A percentile compares a stretch with the other conserved stretches of the same genome.
Evolutionary conservation across 2,113 vertebrate species (phyloP).

Genomic region (Callionymus lyra): DNA sequence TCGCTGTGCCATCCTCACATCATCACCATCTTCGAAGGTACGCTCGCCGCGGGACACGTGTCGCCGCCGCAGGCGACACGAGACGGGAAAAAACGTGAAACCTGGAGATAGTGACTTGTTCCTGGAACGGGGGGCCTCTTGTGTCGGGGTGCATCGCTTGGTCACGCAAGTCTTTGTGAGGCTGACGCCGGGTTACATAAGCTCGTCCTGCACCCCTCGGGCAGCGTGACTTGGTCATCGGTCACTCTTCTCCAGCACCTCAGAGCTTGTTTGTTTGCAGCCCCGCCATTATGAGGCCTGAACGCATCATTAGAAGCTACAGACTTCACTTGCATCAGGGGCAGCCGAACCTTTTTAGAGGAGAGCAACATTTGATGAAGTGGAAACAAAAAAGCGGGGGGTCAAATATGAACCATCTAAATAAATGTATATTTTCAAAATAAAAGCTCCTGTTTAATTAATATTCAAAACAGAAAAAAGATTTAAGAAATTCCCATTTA

Average conservation of each 20-base stretch:
- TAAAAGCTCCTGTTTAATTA: too few species aligned
- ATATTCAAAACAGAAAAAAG: too few species aligned
- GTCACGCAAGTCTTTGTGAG: conserved; percentile 55
- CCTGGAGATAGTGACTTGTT: not conserved
- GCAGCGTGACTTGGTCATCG: conserved; percentile 18
- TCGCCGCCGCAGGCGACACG: too few species aligned
- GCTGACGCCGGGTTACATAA: conserved; percentile 38
- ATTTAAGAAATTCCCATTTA: too few species aligned
- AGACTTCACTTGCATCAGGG: too few species aligned
- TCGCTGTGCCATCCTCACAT: conserved; percentile 93
- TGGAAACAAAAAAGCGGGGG: too few species aligned
- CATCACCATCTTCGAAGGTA: conserved; percentile 94
- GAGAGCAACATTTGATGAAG: too few species aligned
- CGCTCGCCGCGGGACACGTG: not conserved
- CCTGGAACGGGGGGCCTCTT: conserved; percentile 14
- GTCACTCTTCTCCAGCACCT: conserved; percentile 7
- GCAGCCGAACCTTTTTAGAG: too few species aligned
- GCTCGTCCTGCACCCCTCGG: not conserved
- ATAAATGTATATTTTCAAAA: too few species aligned
- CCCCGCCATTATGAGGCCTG: conserved; percentile 5
- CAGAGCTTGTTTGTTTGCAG: conserved; percentile 8
- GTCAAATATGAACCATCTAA: too few species aligned
- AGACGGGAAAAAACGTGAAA: conserved; percentile 32
- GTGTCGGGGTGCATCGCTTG: conserved; percentile 19
- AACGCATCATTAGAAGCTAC: too few species aligned